Conservation (phyloP, 1,140 invertebrate species). For the Catajapyx aquilonaris region DNA sequence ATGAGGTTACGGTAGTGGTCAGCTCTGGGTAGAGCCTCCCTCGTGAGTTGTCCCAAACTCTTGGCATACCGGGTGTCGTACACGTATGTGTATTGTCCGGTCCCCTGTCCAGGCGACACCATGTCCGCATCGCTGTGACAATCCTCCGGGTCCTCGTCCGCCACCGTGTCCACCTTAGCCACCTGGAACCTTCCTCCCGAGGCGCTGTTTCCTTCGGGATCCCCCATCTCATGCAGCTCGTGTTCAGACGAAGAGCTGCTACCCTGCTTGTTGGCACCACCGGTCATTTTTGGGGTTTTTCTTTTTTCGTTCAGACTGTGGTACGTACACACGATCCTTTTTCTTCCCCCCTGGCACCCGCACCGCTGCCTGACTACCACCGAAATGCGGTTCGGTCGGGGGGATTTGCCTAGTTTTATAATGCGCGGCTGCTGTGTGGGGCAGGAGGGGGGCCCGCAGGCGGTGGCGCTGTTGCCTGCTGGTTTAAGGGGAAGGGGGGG, state of each 20-base stretch:
- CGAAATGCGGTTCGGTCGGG: too few relatives aligned
- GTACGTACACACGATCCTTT: too few relatives aligned
- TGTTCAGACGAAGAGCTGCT: conserved; percentile 10
- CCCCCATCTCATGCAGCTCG: conserved; percentile 12
- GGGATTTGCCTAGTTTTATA: too few relatives aligned
- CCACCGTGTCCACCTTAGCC: conserved; percentile 17
- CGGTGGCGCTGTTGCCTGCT: too few relatives aligned
- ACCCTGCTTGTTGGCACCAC: too few relatives aligned
- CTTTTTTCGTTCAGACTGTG: too few relatives aligned
- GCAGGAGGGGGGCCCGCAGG: too few relatives aligned
- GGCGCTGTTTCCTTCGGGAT: conserved; percentile 13
- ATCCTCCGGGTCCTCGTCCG: conserved; percentile 4
- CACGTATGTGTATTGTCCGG: conserved; percentile 13
- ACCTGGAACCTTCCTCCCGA: conserved; percentile 22
- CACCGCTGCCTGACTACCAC: too few relatives aligned
- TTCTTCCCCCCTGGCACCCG: too few relatives aligned
- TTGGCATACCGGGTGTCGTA: conserved; percentile 27
- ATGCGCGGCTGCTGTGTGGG: too few relatives aligned
- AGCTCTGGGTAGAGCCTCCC: conserved; percentile 29
- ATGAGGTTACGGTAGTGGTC: conserved; percentile 34
- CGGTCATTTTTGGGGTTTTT: too few relatives aligned
- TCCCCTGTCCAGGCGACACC: conserved; percentile 1
- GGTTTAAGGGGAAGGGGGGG: too few relatives aligned
- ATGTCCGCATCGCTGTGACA: neutral
- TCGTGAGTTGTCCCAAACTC: conserved; percentile 27